These are phyloP conservation scores for Lota lota DNA, from an alignment of 2,113 vertebrate species.

Conservation along the genomic window DNA sequence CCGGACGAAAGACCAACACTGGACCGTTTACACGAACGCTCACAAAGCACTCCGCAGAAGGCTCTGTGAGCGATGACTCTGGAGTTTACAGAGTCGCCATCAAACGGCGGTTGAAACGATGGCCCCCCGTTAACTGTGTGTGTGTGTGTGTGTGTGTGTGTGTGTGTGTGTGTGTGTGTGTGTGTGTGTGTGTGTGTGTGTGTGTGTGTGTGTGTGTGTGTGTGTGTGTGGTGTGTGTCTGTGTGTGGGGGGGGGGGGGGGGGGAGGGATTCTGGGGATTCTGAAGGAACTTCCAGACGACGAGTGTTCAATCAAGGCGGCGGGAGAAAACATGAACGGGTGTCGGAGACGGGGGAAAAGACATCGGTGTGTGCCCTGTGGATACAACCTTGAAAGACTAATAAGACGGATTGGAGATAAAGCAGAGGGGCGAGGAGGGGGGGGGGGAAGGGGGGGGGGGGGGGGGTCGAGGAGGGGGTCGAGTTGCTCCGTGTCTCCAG, in stretches of 20 bases:
- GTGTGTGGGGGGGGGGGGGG: no score
- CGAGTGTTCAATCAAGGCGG: slow-evolving; percentile 29
- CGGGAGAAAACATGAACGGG: slow-evolving; percentile 15
- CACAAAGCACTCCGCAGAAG: slow-evolving; percentile 24
- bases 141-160: no score
- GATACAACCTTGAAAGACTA: slow-evolving; percentile 19
- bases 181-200: no score
- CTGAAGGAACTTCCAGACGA: slow-evolving; percentile 51
- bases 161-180: no score
- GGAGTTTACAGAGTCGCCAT: neutral
- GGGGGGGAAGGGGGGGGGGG: slow-evolving; percentile 8
- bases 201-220: no score
- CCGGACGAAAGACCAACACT: slow-evolving; percentile 27
- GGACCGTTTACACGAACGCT: slow-evolving; percentile 47
- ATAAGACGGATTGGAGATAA: slow-evolving; percentile 40
- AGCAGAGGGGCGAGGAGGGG: slow-evolving; percentile 30
- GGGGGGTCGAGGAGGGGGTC: slow-evolving; percentile 3
- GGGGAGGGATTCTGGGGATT: neutral
- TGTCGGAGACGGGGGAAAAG: neutral
- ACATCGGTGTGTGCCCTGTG: slow-evolving; percentile 28
- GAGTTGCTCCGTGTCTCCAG: slow-evolving; percentile 20
- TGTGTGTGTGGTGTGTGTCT: no score
- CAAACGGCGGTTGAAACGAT: no score
- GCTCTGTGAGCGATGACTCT: neutral
- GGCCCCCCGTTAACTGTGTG: no score